A percentile compares a stretch with the other conserved stretches of the same genome.
phyloP scores from a whole-genome alignment of 2,113 vertebrate genomes.

The Tragelaphus scriptus region DNA sequence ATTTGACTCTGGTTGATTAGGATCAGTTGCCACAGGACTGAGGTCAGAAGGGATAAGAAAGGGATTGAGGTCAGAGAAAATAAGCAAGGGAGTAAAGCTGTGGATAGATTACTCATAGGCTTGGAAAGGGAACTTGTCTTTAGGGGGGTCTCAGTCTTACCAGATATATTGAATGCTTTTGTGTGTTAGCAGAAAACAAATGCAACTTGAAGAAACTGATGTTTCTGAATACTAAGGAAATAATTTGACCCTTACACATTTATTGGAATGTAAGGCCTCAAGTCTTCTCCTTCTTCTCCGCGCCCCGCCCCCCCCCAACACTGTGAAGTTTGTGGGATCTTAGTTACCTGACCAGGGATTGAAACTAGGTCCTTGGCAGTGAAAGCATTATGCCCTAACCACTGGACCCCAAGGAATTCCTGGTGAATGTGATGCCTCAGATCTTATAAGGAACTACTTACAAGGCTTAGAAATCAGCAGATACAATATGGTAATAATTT shows the following conservation, averaged over 20 bases:
- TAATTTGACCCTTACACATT: background rate
- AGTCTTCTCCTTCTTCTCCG: background rate
- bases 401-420: background rate
- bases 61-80: background rate
- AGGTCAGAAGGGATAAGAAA: background rate
- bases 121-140: background rate
- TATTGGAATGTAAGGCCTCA: background rate
- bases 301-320: background rate
- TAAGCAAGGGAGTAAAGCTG: background rate
- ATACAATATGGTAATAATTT: background rate
- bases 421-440: background rate
- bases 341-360: background rate
- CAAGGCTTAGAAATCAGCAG: background rate
- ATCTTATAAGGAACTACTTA: background rate
- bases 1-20: background rate
- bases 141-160: background rate
- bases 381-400: background rate
- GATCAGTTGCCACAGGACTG: background rate
- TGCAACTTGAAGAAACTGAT: background rate
- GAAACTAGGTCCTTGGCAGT: background rate
- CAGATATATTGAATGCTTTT: background rate
- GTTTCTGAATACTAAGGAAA: background rate
- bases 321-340: background rate
- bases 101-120: background rate
- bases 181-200: background rate